A percentile compares a stretch with the other conserved stretches of the same genome.
phyloP scores from a whole-genome alignment of 92 coral and sea anemone species.

The Epizoanthus fatuus region DNA sequence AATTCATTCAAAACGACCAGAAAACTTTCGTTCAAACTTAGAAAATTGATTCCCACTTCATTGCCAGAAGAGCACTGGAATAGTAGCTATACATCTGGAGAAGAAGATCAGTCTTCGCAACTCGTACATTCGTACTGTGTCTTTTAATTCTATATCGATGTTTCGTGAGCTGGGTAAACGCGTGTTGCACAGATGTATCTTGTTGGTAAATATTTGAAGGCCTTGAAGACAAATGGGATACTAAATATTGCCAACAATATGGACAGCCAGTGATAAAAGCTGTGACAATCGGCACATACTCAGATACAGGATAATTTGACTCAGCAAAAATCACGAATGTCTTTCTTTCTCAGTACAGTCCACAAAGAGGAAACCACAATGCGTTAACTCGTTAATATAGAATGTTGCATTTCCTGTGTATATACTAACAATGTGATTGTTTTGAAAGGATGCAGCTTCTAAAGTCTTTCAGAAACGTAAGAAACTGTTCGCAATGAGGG shows the following conservation, averaged over 20 bases:
- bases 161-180: background rate
- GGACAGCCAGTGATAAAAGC: conserved; percentile 8
- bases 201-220: background rate
- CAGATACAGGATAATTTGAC: conserved; percentile 1
- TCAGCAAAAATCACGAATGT: conserved; percentile 20
- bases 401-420: conserved; percentile 8
- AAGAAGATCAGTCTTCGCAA: too few species aligned
- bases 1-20: background rate
- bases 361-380: background rate
- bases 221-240: conserved; percentile 11
- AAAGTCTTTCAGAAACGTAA: conserved; percentile 20
- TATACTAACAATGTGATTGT: background rate
- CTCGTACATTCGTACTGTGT: too few species aligned
- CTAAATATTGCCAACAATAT: background rate
- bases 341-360: background rate
- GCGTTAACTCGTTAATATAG: too few species aligned
- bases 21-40: background rate
- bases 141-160: background rate
- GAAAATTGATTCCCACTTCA: background rate
- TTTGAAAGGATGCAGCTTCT: conserved; percentile 1
- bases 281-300: conserved; percentile 5
- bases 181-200: background rate
- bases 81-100: too few species aligned
- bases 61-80: too few species aligned
- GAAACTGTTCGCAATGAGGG: background rate